Conservation (phyloP, 2,797 vertebrate species). For the Aeoliscus strigatus region DNA sequence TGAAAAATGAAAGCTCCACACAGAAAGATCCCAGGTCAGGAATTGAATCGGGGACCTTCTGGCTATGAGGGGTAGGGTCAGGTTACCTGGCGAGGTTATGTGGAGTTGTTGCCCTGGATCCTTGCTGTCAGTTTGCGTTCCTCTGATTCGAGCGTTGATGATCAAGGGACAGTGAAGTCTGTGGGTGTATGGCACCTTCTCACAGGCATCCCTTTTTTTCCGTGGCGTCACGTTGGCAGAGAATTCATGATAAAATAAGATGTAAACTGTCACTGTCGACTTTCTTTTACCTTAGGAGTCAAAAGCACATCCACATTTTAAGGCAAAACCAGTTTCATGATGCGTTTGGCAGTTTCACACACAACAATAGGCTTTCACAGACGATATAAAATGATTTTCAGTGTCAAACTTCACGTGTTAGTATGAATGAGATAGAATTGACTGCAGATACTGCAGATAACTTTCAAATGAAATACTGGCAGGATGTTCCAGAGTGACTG, state of each 20-base stretch:
- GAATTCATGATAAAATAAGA: slow-evolving; percentile 30
- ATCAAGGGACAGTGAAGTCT: slow-evolving; percentile 20
- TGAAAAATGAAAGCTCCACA: too few species aligned
- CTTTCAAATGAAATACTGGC: too few species aligned
- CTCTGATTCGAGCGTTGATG: slow-evolving; percentile 14
- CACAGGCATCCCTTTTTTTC: slow-evolving; percentile 25
- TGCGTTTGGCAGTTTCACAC: neutral
- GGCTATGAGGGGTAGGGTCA: slow-evolving; percentile 22
- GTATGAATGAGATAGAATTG: too few species aligned
- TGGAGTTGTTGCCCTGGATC: slow-evolving; percentile 48
- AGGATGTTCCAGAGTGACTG: too few species aligned
- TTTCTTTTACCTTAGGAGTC: slow-evolving; percentile 2
- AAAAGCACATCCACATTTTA: slow-evolving; percentile 5
- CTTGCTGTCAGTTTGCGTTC: slow-evolving; percentile 44
- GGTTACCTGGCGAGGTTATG: slow-evolving; percentile 36
- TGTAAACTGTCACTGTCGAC: slow-evolving; percentile 13
- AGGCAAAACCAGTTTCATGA: neutral
- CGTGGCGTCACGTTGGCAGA: slow-evolving; percentile 30
- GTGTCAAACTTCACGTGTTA: too few species aligned
- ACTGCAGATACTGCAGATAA: too few species aligned
- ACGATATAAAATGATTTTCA: too few species aligned
- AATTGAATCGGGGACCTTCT: too few species aligned
- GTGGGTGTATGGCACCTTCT: slow-evolving; percentile 13
- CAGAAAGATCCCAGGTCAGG: too few species aligned
- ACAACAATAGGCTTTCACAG: too few species aligned